phyloP scores from a whole-genome alignment of 2,797 vertebrate species.

The Telmatherina bonti region DNA sequence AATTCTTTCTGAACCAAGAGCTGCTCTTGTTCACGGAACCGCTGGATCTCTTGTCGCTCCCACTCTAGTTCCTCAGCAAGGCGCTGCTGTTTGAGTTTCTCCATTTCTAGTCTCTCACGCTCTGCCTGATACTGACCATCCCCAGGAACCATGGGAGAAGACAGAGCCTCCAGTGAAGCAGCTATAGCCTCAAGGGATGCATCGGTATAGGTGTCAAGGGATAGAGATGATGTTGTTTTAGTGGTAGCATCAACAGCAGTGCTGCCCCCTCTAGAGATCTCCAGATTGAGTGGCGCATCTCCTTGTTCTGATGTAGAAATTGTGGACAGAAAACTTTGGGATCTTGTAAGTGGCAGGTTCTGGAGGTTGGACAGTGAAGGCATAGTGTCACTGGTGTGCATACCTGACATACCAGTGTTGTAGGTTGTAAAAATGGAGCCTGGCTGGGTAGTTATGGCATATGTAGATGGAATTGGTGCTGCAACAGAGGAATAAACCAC shows the following conservation, averaged over 20 bases:
- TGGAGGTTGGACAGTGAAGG: conserved; percentile 90
- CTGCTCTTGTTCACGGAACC: conserved; percentile 97
- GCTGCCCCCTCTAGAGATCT: conserved; percentile 83
- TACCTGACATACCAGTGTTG: conserved; percentile 86
- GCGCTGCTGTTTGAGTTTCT: conserved; percentile 97
- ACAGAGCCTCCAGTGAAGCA: conserved; percentile 89
- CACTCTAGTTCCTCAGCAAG: conserved; percentile 97
- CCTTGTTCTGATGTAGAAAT: conserved; percentile 87
- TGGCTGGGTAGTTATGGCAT: conserved; percentile 98
- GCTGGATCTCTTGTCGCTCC: conserved; percentile 98
- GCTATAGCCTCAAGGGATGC: conserved; percentile 87
- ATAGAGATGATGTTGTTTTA: conserved; percentile 82
- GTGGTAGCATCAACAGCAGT: conserved; percentile 73
- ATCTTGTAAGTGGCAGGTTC: conserved; percentile 90
- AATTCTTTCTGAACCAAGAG: conserved; percentile 97
- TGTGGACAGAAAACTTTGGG: conserved; percentile 93
- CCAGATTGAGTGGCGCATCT: conserved; percentile 82
- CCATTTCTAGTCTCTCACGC: conserved; percentile 94
- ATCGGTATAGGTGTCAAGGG: conserved; percentile 90
- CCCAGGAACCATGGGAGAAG: conserved; percentile 89
- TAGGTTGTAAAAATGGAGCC: conserved; percentile 96
- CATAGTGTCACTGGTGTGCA: conserved; percentile 91
- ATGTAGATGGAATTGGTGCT: conserved; percentile 94
- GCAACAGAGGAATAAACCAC: conserved; percentile 98
- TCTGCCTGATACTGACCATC: conserved; percentile 95